A percentile compares a stretch with the other conserved stretches of the same genome.
phyloP scores from a whole-genome alignment of 2,888 invertebrate species.

The Aleiodes leptofemur region DNA sequence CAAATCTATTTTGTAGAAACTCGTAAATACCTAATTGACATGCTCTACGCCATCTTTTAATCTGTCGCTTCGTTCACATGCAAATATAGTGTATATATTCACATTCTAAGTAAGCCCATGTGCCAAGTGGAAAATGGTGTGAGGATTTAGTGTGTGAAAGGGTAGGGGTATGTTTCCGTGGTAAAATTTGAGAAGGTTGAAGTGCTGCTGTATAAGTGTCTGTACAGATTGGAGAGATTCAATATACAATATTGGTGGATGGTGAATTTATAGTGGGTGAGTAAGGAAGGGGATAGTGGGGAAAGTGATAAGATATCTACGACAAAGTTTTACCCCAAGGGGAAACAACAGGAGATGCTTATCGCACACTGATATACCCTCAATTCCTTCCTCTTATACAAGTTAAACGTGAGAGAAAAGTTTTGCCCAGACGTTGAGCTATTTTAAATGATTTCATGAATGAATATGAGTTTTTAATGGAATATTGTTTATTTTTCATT shows the following conservation, averaged over 20 bases:
- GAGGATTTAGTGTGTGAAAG: background rate
- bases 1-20: constrained; percentile 14
- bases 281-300: background rate
- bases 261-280: constrained; percentile 20
- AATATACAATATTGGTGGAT: constrained; percentile 22
- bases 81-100: constrained; percentile 32
- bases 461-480: constrained; percentile 59
- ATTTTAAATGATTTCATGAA: constrained; percentile 51
- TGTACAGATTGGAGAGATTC: constrained; percentile 8
- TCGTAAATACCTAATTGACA: constrained; percentile 43
- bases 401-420: constrained; percentile 37
- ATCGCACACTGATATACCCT: constrained; percentile 28
- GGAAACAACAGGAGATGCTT: constrained; percentile 15
- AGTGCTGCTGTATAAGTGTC: constrained; percentile 5
- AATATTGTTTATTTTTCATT: constrained; percentile 42
- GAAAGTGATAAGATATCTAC: constrained; percentile 3
- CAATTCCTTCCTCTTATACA: background rate
- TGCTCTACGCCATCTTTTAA: constrained; percentile 40
- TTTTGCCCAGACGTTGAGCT: constrained; percentile 35
- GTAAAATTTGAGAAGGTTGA: constrained; percentile 6
- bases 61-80: constrained; percentile 43
- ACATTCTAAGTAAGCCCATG: constrained; percentile 12
- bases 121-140: background rate
- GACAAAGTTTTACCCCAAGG: constrained; percentile 36
- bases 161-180: too few species aligned